phyloP scores from a whole-genome alignment of 2,113 vertebrate species.

The Channa maculata region DNA sequence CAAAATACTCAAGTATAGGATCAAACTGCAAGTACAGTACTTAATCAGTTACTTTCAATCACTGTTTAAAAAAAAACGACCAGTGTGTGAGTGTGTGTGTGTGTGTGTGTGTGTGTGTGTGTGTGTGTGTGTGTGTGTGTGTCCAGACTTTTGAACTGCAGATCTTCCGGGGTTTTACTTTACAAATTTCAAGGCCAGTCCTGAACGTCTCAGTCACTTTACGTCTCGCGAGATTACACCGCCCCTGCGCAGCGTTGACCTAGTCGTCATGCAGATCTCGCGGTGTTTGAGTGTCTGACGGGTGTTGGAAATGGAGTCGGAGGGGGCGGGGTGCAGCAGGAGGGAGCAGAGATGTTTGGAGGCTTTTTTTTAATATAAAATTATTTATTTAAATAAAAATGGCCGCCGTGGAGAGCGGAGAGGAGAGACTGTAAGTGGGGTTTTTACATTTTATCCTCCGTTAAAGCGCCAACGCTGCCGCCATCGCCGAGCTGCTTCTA shows the following conservation, averaged over 20 bases:
- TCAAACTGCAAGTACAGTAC: too few species aligned
- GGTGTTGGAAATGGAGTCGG: slow-evolving; percentile 69
- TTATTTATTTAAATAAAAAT: slow-evolving; percentile 91
- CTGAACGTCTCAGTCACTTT: slow-evolving; percentile 12
- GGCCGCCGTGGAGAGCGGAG: slow-evolving; percentile 88
- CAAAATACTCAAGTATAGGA: too few species aligned
- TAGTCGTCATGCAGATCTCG: slow-evolving; percentile 67
- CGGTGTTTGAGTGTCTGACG: slow-evolving; percentile 66
- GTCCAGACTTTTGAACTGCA: too few species aligned
- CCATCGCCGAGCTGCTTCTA: slow-evolving; percentile 41
- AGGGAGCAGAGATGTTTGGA: slow-evolving; percentile 84
- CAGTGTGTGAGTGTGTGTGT: too few species aligned
- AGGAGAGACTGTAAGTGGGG: slow-evolving; percentile 86
- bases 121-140: too few species aligned
- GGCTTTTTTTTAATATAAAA: slow-evolving; percentile 83
- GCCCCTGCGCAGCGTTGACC: background rate
- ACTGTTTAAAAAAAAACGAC: too few species aligned
- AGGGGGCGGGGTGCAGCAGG: slow-evolving; percentile 80
- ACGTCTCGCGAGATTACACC: slow-evolving; percentile 69
- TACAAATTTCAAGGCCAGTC: background rate
- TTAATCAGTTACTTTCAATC: too few species aligned
- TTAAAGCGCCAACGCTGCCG: slow-evolving; percentile 40
- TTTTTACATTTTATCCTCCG: slow-evolving; percentile 70
- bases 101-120: too few species aligned
- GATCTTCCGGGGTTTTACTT: background rate